Conservation (phyloP, 2,113 vertebrate genomes). For the Ictalurus punctatus region DNA sequence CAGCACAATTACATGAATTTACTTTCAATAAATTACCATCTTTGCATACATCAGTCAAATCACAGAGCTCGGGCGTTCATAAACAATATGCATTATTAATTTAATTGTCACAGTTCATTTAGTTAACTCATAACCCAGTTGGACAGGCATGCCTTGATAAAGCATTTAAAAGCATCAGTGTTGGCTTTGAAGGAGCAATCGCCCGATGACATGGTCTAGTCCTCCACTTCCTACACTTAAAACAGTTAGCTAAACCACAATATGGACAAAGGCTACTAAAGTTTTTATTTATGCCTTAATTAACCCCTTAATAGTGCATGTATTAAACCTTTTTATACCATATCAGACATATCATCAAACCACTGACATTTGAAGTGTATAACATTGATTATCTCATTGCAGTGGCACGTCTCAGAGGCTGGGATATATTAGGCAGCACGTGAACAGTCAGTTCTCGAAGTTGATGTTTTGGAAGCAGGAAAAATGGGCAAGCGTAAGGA, state of each 20-base stretch:
- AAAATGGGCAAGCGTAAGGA: no score
- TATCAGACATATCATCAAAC: no score
- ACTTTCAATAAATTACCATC: slow-evolving; percentile 98
- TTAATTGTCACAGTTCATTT: slow-evolving; percentile 83
- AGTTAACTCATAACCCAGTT: slow-evolving; percentile 78
- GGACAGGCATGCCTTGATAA: slow-evolving; percentile 79
- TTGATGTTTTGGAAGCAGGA: no score
- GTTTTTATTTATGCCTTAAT: neutral
- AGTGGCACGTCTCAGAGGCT: no score
- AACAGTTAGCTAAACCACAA: neutral
- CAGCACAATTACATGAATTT: slow-evolving; percentile 92
- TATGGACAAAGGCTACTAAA: neutral
- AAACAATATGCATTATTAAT: slow-evolving; percentile 99
- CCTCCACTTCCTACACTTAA: slow-evolving; percentile 65
- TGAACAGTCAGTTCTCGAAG: no score
- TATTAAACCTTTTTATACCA: neutral
- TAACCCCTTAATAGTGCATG: neutral
- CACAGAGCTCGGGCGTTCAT: slow-evolving; percentile 86
- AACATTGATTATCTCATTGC: no score
- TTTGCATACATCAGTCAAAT: slow-evolving; percentile 98
- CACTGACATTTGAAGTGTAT: no score
- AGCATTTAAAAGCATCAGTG: slow-evolving; percentile 78
- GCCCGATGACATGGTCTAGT: slow-evolving; percentile 68
- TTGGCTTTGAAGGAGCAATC: slow-evolving; percentile 73
- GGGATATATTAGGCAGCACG: no score